Base-by-base conservation (phyloP, 2,797 vertebrate species). In the Hipposideros larvatus region DNA sequence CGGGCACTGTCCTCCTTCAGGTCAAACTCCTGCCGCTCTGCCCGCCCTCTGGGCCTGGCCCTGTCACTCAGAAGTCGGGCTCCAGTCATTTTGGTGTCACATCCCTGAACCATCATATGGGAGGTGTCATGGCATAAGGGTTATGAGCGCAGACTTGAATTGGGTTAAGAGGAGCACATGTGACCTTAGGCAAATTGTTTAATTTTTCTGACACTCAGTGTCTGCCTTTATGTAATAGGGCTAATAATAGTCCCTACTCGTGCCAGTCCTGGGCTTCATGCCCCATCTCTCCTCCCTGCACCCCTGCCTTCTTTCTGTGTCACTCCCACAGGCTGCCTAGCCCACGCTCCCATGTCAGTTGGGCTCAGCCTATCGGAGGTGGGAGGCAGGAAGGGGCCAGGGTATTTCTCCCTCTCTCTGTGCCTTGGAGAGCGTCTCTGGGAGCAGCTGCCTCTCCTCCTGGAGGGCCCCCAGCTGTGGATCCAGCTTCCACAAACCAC, bases 91-190 rank as follows among this genome's bases (percentile, higher is more conserved):
- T 1, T 7, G 70, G 28, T 4, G 1, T n/a, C 26, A 13, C 5
- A 3, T 7, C 0, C 1, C 15, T 4, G 28, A 31, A 2, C 68
- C 7, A 0, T 14, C 0, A 0, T 8, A 0, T 2, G 75, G 22
- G 68, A 55, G 41, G 80, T 3, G 11, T 5, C 31, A 0, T 8
- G 11, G 34, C 0, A 0, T 9, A 0, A 11, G 51, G 18, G 8
- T 8, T n/a, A 14, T 22, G 31, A 28, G 24, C 4, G 19, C 0
- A 13, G 79, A 61, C 34, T 22, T 18, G 0, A 46, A 16, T 4
- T 48, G 24, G 53, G 46, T 22, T 10, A 10, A 57, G 37, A 63
- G 55, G 55, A 13, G n/a, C 22, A 31, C 1, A 1, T 10, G 70
- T 24, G 65, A 43, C 71, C 43, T 11, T n/a, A 41, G 71, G 55